These are phyloP conservation scores for Gobiocypris rarus DNA, from an alignment of 2,113 vertebrate species.

Conservation along the genomic window DNA sequence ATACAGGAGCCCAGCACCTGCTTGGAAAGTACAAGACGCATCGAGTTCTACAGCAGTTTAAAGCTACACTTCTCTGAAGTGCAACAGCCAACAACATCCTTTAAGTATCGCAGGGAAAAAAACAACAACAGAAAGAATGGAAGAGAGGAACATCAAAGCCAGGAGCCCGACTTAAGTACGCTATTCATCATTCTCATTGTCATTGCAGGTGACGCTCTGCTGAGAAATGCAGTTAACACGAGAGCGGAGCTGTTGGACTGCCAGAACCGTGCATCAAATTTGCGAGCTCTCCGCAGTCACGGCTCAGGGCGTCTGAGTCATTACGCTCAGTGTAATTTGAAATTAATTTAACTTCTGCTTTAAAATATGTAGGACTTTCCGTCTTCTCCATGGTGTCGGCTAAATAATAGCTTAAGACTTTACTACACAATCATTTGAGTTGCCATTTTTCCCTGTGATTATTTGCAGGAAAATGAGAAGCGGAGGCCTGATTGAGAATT, in stretches of 20 bases:
- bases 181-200: conserved; percentile 40
- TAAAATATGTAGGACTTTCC: conserved; percentile 25
- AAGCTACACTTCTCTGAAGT: conserved; percentile 31
- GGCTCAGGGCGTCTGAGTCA: conserved; percentile 20
- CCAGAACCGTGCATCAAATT: conserved; percentile 24
- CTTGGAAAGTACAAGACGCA: conserved; percentile 36
- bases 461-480: conserved; percentile 54
- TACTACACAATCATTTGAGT: conserved; percentile 40
- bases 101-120: conserved; percentile 13
- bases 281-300: conserved; percentile 25
- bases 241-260: conserved; percentile 34
- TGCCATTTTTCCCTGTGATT: conserved; percentile 48
- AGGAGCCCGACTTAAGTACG: not conserved
- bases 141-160: conserved; percentile 41
- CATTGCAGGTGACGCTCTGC: conserved; percentile 44
- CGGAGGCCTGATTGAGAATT: conserved; percentile 47
- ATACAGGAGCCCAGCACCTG: conserved; percentile 25
- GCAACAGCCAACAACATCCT: conserved; percentile 8
- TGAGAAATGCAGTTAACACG: conserved; percentile 36
- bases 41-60: conserved; percentile 29
- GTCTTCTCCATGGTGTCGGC: conserved; percentile 3
- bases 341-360: conserved; percentile 45
- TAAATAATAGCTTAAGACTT: conserved; percentile 47
- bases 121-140: conserved; percentile 33
- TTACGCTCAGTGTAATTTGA: conserved; percentile 18